Evolutionary conservation across 2,888 invertebrate genomes (phyloP).

Genomic region (Portevinia maculata): DNA sequence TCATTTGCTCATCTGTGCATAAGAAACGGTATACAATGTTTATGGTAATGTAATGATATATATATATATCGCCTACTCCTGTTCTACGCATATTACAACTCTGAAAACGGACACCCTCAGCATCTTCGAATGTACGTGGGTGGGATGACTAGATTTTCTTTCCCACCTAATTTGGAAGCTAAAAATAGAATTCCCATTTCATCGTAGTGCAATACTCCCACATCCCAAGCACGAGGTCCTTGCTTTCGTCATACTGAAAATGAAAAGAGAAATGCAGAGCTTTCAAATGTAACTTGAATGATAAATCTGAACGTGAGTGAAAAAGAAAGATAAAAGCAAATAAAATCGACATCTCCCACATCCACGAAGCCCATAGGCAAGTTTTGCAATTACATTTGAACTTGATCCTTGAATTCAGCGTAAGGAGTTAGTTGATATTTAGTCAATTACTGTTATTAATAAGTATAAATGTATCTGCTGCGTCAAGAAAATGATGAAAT

Average conservation of each 20-base stretch:
- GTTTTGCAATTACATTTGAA: slow-evolving; percentile 38
- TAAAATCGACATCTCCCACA: background rate
- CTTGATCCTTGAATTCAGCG: slow-evolving; percentile 15
- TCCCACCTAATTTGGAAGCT: slow-evolving; percentile 20
- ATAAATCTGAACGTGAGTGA: background rate
- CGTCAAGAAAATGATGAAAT: slow-evolving; percentile 39
- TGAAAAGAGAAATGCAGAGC: slow-evolving; percentile 16
- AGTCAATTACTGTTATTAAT: slow-evolving; percentile 32
- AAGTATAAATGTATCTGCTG: slow-evolving; percentile 25
- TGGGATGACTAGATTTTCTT: slow-evolving; percentile 12
- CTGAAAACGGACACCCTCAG: slow-evolving; percentile 1
- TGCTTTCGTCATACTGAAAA: slow-evolving; percentile 10
- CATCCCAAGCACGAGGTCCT: background rate
- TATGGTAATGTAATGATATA: background rate
- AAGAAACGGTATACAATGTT: slow-evolving; percentile 15
- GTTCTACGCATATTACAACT: slow-evolving; percentile 25
- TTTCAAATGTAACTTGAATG: slow-evolving; percentile 43
- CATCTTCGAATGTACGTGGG: slow-evolving; percentile 14
- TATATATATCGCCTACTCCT: slow-evolving; percentile 8
- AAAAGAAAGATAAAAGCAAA: slow-evolving; percentile 11
- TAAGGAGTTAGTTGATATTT: background rate
- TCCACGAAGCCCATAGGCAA: slow-evolving; percentile 3
- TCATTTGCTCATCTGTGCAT: too few relatives aligned
- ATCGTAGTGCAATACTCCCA: slow-evolving; percentile 34
- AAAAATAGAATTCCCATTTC: slow-evolving; percentile 53